These are phyloP conservation scores for Littorina saxatilis DNA, from an alignment of 1,140 invertebrate species.

Conservation along the genomic window DNA sequence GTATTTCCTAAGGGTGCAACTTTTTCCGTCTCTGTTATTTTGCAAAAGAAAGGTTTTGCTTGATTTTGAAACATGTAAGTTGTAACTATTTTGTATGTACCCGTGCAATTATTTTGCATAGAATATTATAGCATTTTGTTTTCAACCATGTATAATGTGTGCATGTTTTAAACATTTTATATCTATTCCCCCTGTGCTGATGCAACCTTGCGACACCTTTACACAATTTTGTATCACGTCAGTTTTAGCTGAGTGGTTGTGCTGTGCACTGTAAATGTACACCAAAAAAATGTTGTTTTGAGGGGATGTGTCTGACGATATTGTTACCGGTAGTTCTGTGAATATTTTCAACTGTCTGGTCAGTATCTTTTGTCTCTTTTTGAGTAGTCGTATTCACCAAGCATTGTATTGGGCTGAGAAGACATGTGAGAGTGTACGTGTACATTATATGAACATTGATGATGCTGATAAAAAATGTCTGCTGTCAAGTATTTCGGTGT, in stretches of 20 bases:
- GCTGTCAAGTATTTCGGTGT: too few relatives aligned
- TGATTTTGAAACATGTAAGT: too few relatives aligned
- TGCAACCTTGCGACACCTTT: neutral
- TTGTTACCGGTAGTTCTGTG: neutral
- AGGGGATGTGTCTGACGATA: neutral
- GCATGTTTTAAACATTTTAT: too few relatives aligned
- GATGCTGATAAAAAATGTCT: too few relatives aligned
- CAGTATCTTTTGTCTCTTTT: neutral
- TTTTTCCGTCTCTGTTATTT: too few relatives aligned
- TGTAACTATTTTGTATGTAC: too few relatives aligned
- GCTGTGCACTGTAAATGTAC: neutral
- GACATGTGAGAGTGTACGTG: neutral
- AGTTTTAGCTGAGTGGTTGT: neutral
- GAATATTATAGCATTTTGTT: too few relatives aligned
- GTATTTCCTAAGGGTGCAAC: too few relatives aligned
- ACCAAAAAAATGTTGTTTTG: neutral
- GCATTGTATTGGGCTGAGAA: neutral
- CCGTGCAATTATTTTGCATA: too few relatives aligned
- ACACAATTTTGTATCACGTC: neutral
- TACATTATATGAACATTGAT: neutral
- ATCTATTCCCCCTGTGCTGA: too few relatives aligned
- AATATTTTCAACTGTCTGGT: slow-evolving; percentile 1
- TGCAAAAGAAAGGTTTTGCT: too few relatives aligned
- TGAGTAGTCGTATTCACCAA: neutral
- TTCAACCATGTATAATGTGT: too few relatives aligned